A percentile compares a stretch with the other conserved stretches of the same genome.
Evolutionary conservation across 2,113 vertebrate genomes (phyloP).

Genomic region (Heterochromis multidens): DNA sequence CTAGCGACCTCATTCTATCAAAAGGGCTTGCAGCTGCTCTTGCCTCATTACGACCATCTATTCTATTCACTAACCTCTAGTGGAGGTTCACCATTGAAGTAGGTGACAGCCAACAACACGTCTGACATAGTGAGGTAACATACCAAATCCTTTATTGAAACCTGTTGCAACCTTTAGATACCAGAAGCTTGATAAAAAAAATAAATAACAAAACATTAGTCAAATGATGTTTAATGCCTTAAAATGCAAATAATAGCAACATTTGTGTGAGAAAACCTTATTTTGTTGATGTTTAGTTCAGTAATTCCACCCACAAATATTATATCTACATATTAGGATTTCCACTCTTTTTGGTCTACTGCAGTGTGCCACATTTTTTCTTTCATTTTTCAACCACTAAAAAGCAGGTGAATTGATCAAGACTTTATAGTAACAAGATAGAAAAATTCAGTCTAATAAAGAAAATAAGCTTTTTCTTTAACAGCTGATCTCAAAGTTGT

Average conservation of each 20-base stretch:
- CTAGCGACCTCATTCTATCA: slow-evolving; percentile 76
- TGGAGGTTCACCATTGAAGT: slow-evolving; percentile 35
- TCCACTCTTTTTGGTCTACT: not conserved
- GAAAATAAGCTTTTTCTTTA: not conserved
- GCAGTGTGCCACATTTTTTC: slow-evolving; percentile 32
- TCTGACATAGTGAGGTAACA: not conserved
- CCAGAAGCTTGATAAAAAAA: not conserved
- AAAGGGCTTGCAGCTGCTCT: slow-evolving; percentile 74
- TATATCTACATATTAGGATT: not conserved
- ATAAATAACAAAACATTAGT: not conserved
- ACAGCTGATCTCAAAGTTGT: not conserved
- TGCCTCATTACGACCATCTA: slow-evolving; percentile 66
- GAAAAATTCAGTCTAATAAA: not conserved
- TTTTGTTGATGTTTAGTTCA: not conserved
- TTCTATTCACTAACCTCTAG: slow-evolving; percentile 64
- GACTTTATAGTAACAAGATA: not conserved
- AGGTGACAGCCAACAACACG: slow-evolving; percentile 21
- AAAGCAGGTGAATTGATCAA: not conserved
- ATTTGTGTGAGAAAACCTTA: not conserved
- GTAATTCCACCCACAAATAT: not conserved
- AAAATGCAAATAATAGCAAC: not conserved
- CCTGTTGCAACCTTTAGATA: not conserved
- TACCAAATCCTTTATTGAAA: not conserved
- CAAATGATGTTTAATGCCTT: accelerated
- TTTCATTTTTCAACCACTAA: slow-evolving; percentile 11